Conservation (phyloP, 2,113 vertebrate species). For the Poecilia latipinna region DNA sequence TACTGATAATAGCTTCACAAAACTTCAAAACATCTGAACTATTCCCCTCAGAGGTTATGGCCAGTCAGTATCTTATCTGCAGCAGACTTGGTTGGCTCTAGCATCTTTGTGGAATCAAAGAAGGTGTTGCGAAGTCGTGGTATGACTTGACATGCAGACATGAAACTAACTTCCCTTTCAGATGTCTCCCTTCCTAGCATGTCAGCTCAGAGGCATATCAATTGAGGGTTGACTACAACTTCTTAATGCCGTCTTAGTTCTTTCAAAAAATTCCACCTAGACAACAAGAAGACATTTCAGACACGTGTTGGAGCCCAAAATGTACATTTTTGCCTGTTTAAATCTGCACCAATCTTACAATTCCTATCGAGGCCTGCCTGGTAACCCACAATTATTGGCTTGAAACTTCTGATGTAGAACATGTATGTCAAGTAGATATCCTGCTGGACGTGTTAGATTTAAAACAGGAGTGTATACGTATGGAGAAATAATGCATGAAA, state of each 20-base stretch:
- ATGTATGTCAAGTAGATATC: not conserved
- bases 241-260: not conserved
- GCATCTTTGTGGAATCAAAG: not conserved
- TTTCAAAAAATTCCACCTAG: not conserved
- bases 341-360: not conserved
- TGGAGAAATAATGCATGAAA: not conserved
- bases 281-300: not conserved
- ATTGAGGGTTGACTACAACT: not conserved
- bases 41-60: not conserved
- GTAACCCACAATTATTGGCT: not conserved
- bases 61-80: not conserved
- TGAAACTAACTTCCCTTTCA: not conserved
- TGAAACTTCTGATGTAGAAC: not conserved
- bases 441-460: not conserved
- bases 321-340: not conserved
- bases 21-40: not conserved
- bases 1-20: no score
- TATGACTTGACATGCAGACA: not conserved
- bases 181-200: no score
- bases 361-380: not conserved
- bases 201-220: not conserved
- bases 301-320: not conserved
- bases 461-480: not conserved
- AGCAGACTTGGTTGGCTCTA: not conserved
- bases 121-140: not conserved